These are phyloP conservation scores for Iguana delicatissima DNA, from an alignment of 2,797 vertebrate species.

Conservation along the genomic window DNA sequence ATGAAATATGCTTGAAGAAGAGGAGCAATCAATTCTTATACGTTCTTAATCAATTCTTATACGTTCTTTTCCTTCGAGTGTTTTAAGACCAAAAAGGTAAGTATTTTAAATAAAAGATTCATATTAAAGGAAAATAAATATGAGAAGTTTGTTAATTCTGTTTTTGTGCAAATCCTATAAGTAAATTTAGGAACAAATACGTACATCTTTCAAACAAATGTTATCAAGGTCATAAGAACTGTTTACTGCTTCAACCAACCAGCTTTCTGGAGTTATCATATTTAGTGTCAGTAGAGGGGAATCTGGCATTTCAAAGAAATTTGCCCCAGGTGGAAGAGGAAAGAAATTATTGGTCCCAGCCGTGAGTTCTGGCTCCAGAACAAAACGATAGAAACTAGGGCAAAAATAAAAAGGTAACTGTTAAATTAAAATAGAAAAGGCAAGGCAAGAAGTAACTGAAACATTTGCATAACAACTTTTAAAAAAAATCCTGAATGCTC, in stretches of 20 bases:
- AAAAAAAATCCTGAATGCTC: not conserved
- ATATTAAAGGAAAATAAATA: not conserved
- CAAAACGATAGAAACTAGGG: slow-evolving; percentile 94
- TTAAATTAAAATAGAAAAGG: not conserved
- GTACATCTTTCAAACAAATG: slow-evolving; percentile 94
- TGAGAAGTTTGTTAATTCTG: not conserved
- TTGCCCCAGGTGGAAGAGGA: slow-evolving; percentile 87
- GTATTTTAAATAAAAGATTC: not conserved
- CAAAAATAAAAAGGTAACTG: slow-evolving; percentile 28
- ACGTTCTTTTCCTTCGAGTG: not conserved
- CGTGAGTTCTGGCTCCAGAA: slow-evolving; percentile 90
- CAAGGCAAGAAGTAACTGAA: not conserved
- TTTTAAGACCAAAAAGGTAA: not conserved
- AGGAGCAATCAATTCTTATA: not conserved
- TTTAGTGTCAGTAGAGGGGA: slow-evolving; percentile 93
- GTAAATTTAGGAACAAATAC: slow-evolving; percentile 48
- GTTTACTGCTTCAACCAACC: slow-evolving; percentile 92
- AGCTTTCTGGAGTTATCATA: slow-evolving; percentile 96
- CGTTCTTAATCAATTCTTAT: not conserved
- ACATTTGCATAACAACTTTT: not conserved
- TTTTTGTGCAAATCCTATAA: not conserved
- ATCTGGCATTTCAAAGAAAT: slow-evolving; percentile 93
- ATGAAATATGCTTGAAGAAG: not conserved
- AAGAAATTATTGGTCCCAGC: slow-evolving; percentile 83
- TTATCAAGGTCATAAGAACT: slow-evolving; percentile 96